Conservation (phyloP, 1,140 invertebrate genomes). For the Temnothorax longispinosus region DNA sequence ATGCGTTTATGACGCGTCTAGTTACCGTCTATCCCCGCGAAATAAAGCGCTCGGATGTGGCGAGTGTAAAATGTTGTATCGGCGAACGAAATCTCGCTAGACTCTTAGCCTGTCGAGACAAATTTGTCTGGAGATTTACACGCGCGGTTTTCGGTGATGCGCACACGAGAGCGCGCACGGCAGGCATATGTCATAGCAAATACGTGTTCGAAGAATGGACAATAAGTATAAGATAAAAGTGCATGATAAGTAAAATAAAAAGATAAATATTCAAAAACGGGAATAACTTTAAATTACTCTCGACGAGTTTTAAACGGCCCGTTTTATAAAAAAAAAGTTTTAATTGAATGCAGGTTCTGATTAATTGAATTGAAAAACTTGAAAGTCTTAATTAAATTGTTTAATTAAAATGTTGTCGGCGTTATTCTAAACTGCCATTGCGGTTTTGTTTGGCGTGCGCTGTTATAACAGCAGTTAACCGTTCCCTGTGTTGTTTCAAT, state of each 20-base stretch:
- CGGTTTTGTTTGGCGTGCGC: background rate
- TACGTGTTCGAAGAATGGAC: background rate
- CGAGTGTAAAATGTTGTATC: constrained; percentile 80
- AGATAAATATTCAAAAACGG: background rate
- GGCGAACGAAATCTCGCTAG: constrained; percentile 69
- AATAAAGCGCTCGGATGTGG: constrained; percentile 75
- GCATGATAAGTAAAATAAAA: background rate
- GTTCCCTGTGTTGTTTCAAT: background rate
- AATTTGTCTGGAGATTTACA: constrained; percentile 67
- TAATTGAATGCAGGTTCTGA: background rate
- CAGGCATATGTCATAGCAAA: background rate
- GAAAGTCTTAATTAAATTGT: constrained; percentile 1
- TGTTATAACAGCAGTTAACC: background rate
- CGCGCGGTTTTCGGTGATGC: constrained; percentile 9
- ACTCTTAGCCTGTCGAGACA: constrained; percentile 64
- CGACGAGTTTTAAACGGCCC: background rate
- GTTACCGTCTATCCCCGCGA: constrained; percentile 46
- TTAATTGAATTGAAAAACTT: constrained; percentile 7
- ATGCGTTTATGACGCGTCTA: constrained; percentile 35
- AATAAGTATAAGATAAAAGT: background rate
- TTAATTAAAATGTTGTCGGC: background rate
- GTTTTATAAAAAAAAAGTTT: constrained; percentile 7
- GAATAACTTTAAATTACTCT: background rate
- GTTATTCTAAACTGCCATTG: background rate
- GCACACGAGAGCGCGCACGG: background rate